Base-by-base conservation (phyloP, 2,113 vertebrate genomes). In the Amphiprion ocellaris region DNA sequence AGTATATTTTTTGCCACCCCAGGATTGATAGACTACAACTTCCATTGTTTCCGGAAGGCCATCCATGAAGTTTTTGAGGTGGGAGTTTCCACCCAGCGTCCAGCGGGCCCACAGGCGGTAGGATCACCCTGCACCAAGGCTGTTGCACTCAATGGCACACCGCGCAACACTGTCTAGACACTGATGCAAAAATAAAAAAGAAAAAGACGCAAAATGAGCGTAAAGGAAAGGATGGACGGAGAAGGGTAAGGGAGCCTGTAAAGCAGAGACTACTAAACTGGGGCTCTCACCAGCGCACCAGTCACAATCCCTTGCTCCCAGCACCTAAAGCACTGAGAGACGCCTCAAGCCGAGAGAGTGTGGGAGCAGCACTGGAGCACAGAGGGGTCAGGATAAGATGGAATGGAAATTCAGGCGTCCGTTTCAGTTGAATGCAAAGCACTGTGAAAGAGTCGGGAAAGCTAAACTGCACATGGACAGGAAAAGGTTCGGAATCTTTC, bases 21-120 rank as follows among this genome's bases (percentile, higher is more conserved):
- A 99, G 98, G 98, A 91, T 96, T 99, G 89, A 99, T 99, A 96
- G 98, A 99, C 94, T 99, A 99, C 96, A 99, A 99, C 92, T 99
- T 99, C 87, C 98, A 99, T 91, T 99, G 98, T 95, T 99, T 99
- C 94, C 97, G 98, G 69, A 99, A 99, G 95, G 98, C 98, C 92
- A 99, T 99, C 92, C 98, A 99, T 59, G 98, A 99, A 92, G 98
- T 99, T 68, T 99, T 99, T 50, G 98, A 99, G 89, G 98, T 99
- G 74, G 98, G 98, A 5, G 93, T 98, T 82, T 94, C 96, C 77
- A 95, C 95, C 79, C 96, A 96, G 82, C 94, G 97, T 44, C 68
- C 82, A 55, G 82, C 90, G 81, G 96, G 96, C 87, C 79, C 93
- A 56, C 94, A 96, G 87, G 95, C 96, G 60, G 87, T 94, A 64